phyloP scores from a whole-genome alignment of 2,113 vertebrate species.

The Mastomys natalensis region DNA sequence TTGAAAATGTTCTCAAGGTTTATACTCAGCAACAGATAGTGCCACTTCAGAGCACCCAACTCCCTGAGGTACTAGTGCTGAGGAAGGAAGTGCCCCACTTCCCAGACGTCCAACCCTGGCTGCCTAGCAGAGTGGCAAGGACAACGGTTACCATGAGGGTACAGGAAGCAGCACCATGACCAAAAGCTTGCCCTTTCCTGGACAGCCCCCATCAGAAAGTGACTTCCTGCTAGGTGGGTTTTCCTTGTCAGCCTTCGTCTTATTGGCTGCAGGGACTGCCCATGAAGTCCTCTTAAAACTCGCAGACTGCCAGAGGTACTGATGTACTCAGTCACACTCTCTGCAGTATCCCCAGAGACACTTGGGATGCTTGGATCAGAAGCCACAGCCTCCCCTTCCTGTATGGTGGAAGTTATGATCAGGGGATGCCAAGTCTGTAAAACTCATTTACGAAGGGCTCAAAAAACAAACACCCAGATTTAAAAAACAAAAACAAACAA shows the following conservation, averaged over 20 bases:
- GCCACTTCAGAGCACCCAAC: not conserved
- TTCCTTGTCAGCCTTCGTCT: not conserved
- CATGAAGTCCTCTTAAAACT: not conserved
- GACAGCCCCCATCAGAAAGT: not conserved
- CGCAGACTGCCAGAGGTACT: accelerated
- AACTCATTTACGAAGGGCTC: not conserved
- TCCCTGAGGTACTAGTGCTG: accelerated
- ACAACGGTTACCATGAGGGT: accelerated
- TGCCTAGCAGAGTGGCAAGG: not conserved
- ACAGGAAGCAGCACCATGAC: accelerated
- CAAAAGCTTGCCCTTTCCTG: not conserved
- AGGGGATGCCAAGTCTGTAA: not conserved
- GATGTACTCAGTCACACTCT: not conserved
- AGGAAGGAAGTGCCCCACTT: not conserved
- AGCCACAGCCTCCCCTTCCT: not conserved
- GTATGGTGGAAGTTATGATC: not conserved
- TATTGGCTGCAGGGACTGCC: accelerated
- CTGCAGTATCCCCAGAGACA: not conserved
- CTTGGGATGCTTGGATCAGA: not conserved
- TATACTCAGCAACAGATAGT: not conserved
- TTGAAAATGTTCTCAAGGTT: conserved; percentile 23
- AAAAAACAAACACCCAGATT: conserved; percentile 83
- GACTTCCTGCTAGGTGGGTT: not conserved
- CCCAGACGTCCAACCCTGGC: accelerated
- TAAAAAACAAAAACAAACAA: conserved; percentile 77